phyloP scores from a whole-genome alignment of 2,797 vertebrate species.

The Xenops minutus region DNA sequence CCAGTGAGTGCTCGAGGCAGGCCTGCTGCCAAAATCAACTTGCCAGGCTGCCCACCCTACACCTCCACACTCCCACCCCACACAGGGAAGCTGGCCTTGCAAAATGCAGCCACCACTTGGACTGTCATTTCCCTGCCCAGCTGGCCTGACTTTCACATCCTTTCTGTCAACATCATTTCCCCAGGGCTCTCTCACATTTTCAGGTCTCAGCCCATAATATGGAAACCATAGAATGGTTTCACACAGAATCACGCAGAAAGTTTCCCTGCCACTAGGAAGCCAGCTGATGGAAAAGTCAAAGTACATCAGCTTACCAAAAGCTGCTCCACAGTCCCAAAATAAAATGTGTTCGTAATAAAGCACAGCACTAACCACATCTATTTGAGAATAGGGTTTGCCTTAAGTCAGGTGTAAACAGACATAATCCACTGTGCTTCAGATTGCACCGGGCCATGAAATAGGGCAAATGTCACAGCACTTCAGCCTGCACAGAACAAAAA shows the following conservation, averaged over 20 bases:
- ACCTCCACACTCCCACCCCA: rapidly evolving
- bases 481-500: background rate
- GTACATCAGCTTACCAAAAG: background rate
- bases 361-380: background rate
- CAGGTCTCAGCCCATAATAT: rapidly evolving
- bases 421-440: background rate
- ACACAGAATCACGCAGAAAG: rapidly evolving
- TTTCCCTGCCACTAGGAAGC: background rate
- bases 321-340: background rate
- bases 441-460: background rate
- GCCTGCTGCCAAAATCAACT: background rate
- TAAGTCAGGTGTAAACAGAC: background rate
- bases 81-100: background rate
- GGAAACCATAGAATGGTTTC: background rate
- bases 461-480: background rate
- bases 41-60: background rate
- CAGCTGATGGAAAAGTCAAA: background rate
- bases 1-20: background rate
- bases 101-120: background rate
- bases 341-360: background rate
- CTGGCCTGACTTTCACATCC: background rate
- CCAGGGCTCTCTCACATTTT: background rate
- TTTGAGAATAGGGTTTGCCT: background rate
- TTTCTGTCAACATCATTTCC: background rate
- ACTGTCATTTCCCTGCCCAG: background rate